Evolutionary conservation across 2,888 invertebrate genomes (phyloP).

Genomic region (Polydrusus pterygomalis): DNA sequence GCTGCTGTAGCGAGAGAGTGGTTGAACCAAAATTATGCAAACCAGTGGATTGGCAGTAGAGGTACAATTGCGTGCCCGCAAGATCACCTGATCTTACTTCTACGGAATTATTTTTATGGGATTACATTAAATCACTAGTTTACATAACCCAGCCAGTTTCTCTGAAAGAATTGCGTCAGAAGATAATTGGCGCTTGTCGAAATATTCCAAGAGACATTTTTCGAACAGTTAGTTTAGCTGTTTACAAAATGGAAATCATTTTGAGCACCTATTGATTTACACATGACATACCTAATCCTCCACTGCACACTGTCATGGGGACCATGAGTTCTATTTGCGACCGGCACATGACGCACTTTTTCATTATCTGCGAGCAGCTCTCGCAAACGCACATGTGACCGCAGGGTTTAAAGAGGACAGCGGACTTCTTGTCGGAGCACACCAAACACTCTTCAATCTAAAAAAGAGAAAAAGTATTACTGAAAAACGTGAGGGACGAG

Average conservation of each 20-base stretch:
- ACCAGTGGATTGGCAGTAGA: no score
- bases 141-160: no score
- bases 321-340: constrained; percentile 85
- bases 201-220: no score
- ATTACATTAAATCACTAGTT: no score
- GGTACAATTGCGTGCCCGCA: no score
- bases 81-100: no score
- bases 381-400: constrained; percentile 96
- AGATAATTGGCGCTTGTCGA: no score
- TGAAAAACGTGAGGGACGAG: background rate
- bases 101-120: no score
- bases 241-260: background rate
- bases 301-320: constrained; percentile 71
- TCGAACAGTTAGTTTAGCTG: no score
- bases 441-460: constrained; percentile 97
- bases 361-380: constrained; percentile 94
- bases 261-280: background rate
- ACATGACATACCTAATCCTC: constrained; percentile 61
- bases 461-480: constrained; percentile 51
- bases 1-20: no score
- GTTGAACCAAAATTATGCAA: no score
- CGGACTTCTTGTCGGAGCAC: constrained; percentile 94
- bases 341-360: constrained; percentile 95
- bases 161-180: no score
- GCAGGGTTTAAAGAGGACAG: constrained; percentile 95